Evolutionary conservation across 2,888 invertebrate species (phyloP).

Genomic region (Actias luna): DNA sequence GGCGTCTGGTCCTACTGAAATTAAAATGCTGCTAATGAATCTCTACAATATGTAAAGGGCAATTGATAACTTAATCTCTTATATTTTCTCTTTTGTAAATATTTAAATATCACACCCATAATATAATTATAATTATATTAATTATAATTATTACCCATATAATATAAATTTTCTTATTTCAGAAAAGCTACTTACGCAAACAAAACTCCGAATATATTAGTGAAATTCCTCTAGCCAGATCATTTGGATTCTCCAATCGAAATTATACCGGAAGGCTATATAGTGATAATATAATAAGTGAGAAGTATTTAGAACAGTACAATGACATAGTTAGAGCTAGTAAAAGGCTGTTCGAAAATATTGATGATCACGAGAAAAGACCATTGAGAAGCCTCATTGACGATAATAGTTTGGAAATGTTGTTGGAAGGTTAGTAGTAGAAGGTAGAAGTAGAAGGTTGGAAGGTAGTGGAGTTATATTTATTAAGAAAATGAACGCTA

Average conservation of each 20-base stretch:
- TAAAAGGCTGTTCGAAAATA: constrained; percentile 43
- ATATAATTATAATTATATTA: too few relatives aligned
- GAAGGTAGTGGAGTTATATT: too few relatives aligned
- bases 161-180: constrained; percentile 18
- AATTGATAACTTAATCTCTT: neutral
- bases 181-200: constrained; percentile 17
- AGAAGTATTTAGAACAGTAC: constrained; percentile 50
- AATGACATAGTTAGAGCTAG: constrained; percentile 52
- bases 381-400: constrained; percentile 38
- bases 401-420: constrained; percentile 36
- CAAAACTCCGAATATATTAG: constrained; percentile 19
- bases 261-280: constrained; percentile 34
- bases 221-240: constrained; percentile 45
- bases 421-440: constrained; percentile 42
- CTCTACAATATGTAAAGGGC: neutral
- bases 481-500: too few relatives aligned
- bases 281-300: constrained; percentile 37
- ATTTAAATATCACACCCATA: neutral
- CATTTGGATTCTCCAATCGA: constrained; percentile 43
- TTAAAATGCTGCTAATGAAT: neutral
- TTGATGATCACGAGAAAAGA: constrained; percentile 38
- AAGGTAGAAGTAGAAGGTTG: neutral
- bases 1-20: neutral
- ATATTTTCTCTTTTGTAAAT: neutral
- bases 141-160: neutral